These are phyloP conservation scores for Megalurothrips usitatus DNA, from an alignment of 2,888 invertebrate species.

Conservation along the genomic window DNA sequence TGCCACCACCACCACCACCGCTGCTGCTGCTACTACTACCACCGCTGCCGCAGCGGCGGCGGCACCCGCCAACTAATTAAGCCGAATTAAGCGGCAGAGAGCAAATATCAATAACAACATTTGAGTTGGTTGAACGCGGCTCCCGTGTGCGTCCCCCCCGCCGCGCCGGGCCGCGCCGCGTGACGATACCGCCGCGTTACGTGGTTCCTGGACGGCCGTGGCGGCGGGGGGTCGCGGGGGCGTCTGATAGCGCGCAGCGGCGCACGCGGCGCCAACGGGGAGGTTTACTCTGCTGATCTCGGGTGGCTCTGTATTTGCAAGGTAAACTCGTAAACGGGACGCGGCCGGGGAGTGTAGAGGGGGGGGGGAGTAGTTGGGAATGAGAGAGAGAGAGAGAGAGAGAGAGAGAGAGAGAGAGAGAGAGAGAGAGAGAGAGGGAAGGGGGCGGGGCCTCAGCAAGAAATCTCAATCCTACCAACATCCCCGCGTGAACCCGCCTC, in stretches of 20 bases:
- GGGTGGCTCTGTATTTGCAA: constrained; percentile 11
- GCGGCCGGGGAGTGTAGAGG: neutral
- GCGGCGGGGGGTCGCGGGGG: neutral
- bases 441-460: neutral
- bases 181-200: too few species aligned
- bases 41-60: too few species aligned
- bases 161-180: too few species aligned
- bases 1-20: too few species aligned
- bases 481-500: too few species aligned
- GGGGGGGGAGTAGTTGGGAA: neutral
- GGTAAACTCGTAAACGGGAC: neutral
- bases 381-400: neutral
- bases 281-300: constrained; percentile 1
- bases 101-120: constrained; percentile 6
- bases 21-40: too few species aligned
- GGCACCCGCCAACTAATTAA: neutral
- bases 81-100: neutral
- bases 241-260: neutral
- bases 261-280: neutral
- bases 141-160: too few species aligned
- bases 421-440: neutral
- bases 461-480: neutral
- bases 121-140: neutral
- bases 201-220: neutral
- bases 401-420: neutral